Evolutionary conservation across 2,797 vertebrate genomes (phyloP).

Genomic region (Anguilla obscura): DNA sequence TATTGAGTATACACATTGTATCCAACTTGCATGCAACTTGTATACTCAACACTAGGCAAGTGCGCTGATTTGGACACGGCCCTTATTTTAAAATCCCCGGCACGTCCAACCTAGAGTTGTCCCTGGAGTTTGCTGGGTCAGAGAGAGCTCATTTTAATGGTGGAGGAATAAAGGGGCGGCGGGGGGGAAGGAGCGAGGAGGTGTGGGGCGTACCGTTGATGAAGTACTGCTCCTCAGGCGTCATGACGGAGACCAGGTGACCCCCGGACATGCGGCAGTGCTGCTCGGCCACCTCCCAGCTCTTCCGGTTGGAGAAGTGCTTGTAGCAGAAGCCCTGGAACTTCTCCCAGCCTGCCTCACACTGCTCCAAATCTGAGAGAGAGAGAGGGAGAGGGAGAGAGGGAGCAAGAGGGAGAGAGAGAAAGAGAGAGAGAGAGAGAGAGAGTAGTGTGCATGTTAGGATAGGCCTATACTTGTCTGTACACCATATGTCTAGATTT

Average conservation of each 20-base stretch:
- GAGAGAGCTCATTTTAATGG: neutral
- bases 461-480: too few species aligned
- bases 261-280: constrained; percentile 80
- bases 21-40: too few species aligned
- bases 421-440: neutral
- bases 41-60: too few species aligned
- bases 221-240: constrained; percentile 89
- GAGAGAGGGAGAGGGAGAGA: neutral
- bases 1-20: too few species aligned
- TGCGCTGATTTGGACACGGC: too few species aligned
- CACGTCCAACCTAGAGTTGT: too few species aligned
- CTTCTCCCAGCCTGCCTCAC: constrained; percentile 86
- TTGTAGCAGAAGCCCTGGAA: constrained; percentile 91
- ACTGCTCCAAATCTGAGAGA: constrained; percentile 62
- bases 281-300: constrained; percentile 87
- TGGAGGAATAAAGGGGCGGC: constrained; percentile 53
- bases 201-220: constrained; percentile 80
- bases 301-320: constrained; percentile 77
- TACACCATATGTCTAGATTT: too few species aligned
- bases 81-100: too few species aligned
- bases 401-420: neutral
- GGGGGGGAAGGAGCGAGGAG: neutral
- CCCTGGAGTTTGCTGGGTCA: too few species aligned
- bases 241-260: constrained; percentile 89
- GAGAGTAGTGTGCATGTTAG: neutral